A percentile compares a stretch with the other conserved stretches of the same genome.
These are phyloP conservation scores for Spondyliosoma cantharus DNA, from an alignment of 2,797 vertebrate genomes.

Conservation along the genomic window DNA sequence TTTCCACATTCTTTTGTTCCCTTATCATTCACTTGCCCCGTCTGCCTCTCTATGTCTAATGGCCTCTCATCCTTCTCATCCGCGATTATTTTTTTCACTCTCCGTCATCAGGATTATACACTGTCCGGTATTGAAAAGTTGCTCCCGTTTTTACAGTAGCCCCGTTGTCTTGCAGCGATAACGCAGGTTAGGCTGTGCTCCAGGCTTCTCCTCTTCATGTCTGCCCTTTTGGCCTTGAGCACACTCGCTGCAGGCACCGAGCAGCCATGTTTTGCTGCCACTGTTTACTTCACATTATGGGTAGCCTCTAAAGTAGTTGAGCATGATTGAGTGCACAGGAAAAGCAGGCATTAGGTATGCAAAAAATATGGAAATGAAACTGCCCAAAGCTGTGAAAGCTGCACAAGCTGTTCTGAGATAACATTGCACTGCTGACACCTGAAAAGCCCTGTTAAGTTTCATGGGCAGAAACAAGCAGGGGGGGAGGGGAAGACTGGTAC, in stretches of 20 bases:
- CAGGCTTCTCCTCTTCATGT: neutral
- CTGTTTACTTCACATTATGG: neutral
- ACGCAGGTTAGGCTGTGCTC: neutral
- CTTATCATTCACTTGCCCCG: neutral
- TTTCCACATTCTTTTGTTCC: neutral
- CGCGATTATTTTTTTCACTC: neutral
- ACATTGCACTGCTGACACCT: neutral
- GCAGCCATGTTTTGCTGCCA: neutral
- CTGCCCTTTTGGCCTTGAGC: neutral
- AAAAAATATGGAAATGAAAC: neutral
- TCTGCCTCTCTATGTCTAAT: neutral
- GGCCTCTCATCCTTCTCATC: constrained; percentile 4
- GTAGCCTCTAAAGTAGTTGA: neutral
- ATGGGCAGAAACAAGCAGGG: neutral
- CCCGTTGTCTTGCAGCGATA: neutral
- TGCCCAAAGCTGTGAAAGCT: neutral
- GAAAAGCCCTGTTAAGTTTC: neutral
- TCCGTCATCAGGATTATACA: neutral
- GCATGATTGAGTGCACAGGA: neutral
- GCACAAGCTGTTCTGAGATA: constrained; percentile 1
- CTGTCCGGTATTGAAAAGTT: neutral
- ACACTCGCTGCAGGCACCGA: neutral
- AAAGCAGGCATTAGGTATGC: neutral
- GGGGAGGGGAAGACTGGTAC: neutral
- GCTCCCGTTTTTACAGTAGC: constrained; percentile 16